phyloP scores from a whole-genome alignment of 2,797 vertebrate genomes.

The Cyclura pinguis region DNA sequence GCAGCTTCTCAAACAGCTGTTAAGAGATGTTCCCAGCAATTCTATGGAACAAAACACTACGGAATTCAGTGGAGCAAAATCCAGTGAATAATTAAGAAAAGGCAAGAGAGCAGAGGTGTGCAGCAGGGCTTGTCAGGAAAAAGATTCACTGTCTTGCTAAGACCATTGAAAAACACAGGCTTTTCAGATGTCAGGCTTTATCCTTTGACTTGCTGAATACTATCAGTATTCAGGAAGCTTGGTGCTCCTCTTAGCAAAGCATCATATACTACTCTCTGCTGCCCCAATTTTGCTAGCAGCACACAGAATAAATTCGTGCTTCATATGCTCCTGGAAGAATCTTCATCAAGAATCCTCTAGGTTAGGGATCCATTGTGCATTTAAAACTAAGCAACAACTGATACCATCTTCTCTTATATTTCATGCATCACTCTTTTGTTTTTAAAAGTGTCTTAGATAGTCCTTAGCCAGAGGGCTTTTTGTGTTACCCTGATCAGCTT shows the following conservation, averaged over 20 bases:
- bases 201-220: background rate
- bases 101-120: background rate
- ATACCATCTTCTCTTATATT: background rate
- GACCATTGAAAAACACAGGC: background rate
- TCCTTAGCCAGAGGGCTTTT: background rate
- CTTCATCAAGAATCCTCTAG: background rate
- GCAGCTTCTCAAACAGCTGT: background rate
- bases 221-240: background rate
- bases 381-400: background rate
- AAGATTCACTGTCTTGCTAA: background rate
- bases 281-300: background rate
- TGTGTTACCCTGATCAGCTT: background rate
- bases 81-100: background rate
- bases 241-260: background rate
- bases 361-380: background rate
- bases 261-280: too few species aligned
- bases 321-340: background rate
- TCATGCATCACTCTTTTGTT: background rate
- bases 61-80: background rate
- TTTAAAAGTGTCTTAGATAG: background rate
- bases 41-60: background rate
- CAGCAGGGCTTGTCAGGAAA: background rate
- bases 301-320: background rate
- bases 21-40: background rate
- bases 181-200: background rate